Evolutionary conservation across 2,797 vertebrate species (phyloP), one percentile per base, ranked within the genome.

Genomic region (Sardinella longiceps): DNA sequence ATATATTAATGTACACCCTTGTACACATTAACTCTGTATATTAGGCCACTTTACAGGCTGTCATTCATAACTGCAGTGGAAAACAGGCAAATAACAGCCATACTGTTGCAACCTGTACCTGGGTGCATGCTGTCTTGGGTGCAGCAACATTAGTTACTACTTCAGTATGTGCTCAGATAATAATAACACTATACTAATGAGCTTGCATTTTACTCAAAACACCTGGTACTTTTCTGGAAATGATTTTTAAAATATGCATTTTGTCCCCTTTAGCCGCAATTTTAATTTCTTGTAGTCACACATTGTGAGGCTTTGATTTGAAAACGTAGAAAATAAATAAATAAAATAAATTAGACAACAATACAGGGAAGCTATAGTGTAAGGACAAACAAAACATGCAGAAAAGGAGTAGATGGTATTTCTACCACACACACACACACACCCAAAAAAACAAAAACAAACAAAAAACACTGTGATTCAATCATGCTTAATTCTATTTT

Each of bases 401-500:
- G 33, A 14, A 39, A 43, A 74, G 43, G 77, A 83, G 66, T 84
- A 60, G 45, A n/a, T 66, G 50, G 82, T 77, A 77, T 77, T 77
- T 77, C 18, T 77, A 81, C 51, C 58, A 83, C 82, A 46, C n/a
- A n/a, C n/a, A n/a, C n/a, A n/a, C n/a, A n/a, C n/a, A n/a, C n/a
- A n/a, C n/a, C n/a, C n/a, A 74, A 87, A 53, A 89, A 81, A 86
- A 20, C 56, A 87, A 48, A 89, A 80, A 86, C 5, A 39, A 74
- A 81, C n/a, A 88, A 84, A 88, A 83, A 88, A 89, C 88, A 88
- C 91, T 86, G 92, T 84, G 86, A 94, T 94, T 93, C 92, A 97
- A 97, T 97, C 96, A 96, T 96, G 96, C 92, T 95, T 95, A 92
- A 86, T 97, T 97, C 96, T 95, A 91, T 95, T 95, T 94, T 94